A percentile compares a stretch with the other conserved stretches of the same genome.
Evolutionary conservation across 1,140 invertebrate genomes (phyloP).

Genomic region (Armadillidium nasatum): DNA sequence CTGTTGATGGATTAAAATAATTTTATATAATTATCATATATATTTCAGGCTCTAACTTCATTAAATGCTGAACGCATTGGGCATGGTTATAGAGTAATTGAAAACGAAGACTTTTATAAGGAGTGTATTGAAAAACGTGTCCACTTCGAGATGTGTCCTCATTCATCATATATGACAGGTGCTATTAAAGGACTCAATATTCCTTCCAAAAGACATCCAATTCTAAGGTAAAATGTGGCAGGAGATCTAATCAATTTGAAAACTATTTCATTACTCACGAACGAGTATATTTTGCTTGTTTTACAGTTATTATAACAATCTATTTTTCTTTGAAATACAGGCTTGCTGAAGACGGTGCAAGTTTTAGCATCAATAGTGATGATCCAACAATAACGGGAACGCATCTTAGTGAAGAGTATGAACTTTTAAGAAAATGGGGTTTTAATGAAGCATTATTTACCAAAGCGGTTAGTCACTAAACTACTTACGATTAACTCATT

Average conservation of each 20-base stretch:
- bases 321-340: slow-evolving; percentile 45
- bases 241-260: neutral
- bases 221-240: slow-evolving; percentile 25
- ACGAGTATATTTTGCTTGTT: neutral
- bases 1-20: no score
- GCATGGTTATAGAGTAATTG: slow-evolving; percentile 58
- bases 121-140: slow-evolving; percentile 48
- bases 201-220: slow-evolving; percentile 36
- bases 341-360: slow-evolving; percentile 58
- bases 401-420: slow-evolving; percentile 54
- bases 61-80: slow-evolving; percentile 58
- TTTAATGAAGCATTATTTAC: slow-evolving; percentile 54
- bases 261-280: no score
- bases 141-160: slow-evolving; percentile 59
- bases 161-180: slow-evolving; percentile 58
- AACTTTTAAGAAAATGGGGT: slow-evolving; percentile 52
- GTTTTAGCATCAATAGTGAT: slow-evolving; percentile 61
- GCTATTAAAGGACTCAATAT: slow-evolving; percentile 48
- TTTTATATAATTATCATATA: no score
- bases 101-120: slow-evolving; percentile 54
- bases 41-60: slow-evolving; percentile 52
- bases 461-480: slow-evolving; percentile 51
- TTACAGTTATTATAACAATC: neutral
- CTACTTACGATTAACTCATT: no score
- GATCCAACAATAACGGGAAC: slow-evolving; percentile 57